A percentile compares a stretch with the other conserved stretches of the same genome.
These are phyloP conservation scores for Tauraco erythrolophus DNA, from an alignment of 2,113 vertebrate genomes.

Conservation along the genomic window DNA sequence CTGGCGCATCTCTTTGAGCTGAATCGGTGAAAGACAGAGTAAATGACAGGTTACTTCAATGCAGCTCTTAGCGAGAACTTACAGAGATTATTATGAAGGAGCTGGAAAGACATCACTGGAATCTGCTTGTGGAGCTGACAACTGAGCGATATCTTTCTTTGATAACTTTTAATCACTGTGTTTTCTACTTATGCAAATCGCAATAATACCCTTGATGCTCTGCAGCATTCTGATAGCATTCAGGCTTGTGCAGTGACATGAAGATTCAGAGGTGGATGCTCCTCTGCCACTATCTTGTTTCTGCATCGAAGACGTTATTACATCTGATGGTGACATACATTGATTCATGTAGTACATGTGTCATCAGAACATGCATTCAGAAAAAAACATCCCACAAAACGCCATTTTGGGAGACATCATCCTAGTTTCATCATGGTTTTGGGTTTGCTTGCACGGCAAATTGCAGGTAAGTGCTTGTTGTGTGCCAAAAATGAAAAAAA, in stretches of 20 bases:
- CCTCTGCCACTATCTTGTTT: not conserved
- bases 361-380: not conserved
- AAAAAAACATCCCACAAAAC: not conserved
- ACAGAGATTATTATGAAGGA: constrained; percentile 42
- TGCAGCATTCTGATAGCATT: not conserved
- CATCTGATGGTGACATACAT: not conserved
- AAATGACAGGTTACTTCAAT: constrained; percentile 69
- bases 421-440: not conserved
- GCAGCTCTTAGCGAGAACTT: constrained; percentile 42
- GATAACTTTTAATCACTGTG: constrained; percentile 62
- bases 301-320: not conserved
- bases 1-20: constrained; percentile 42
- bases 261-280: constrained; percentile 15
- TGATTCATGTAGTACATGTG: not conserved
- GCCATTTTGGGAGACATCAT: not conserved
- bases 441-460: not conserved
- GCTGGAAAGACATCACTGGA: constrained; percentile 49
- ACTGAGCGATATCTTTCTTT: constrained; percentile 48
- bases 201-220: constrained; percentile 33
- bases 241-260: not conserved
- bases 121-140: constrained; percentile 49
- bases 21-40: constrained; percentile 60
- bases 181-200: constrained; percentile 69
- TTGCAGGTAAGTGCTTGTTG: not conserved
- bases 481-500: not conserved